Conservation (phyloP, 2,113 vertebrate genomes). For the Sapayoa aenigma region DNA sequence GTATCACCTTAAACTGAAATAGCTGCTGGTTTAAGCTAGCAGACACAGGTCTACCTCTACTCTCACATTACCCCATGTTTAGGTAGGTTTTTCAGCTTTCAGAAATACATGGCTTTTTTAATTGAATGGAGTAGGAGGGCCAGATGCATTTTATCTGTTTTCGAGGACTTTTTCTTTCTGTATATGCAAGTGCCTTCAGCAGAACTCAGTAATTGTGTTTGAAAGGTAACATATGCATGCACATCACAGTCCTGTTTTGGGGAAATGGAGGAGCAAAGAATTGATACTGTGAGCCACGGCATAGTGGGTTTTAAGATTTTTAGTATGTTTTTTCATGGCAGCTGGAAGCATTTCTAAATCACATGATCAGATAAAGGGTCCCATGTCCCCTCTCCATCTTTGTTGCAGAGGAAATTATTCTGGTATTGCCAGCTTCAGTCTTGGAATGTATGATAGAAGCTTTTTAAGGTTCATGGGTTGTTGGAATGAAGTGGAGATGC, state of each 20-base stretch:
- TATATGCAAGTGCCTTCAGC: neutral
- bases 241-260: neutral
- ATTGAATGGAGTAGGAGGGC: neutral
- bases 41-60: neutral
- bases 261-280: neutral
- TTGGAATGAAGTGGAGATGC: neutral
- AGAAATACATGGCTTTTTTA: neutral
- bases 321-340: neutral
- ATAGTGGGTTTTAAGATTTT: neutral
- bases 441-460: neutral
- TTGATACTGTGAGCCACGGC: neutral
- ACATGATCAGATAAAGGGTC: neutral
- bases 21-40: neutral
- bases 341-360: neutral
- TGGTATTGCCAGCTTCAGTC: neutral
- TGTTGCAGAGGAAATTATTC: neutral
- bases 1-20: neutral
- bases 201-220: neutral
- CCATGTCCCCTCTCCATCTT: neutral
- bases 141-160: neutral
- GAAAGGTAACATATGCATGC: neutral
- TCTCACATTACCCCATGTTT: fast-evolving
- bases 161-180: neutral
- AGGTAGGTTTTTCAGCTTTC: neutral
- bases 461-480: neutral